Percentiles rank a stretch among this genome's conserved stretches.
phyloP scores from a whole-genome alignment of 1,140 invertebrate species.

The Artemia franciscana region DNA sequence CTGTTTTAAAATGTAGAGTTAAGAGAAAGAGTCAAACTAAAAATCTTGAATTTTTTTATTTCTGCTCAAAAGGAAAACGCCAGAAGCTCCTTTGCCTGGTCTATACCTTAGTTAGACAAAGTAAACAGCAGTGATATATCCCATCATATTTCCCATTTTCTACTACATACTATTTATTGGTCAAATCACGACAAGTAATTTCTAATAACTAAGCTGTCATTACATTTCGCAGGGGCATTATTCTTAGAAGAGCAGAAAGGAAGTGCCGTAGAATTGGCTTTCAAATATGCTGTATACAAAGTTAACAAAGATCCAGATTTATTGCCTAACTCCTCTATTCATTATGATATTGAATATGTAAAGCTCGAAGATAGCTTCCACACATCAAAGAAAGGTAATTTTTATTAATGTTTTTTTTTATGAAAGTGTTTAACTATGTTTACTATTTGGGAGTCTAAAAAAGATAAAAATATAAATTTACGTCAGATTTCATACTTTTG shows the following conservation, averaged over 20 bases:
- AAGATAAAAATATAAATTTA: too few relatives aligned
- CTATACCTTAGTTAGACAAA: neutral
- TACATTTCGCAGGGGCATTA: slow-evolving; percentile 27
- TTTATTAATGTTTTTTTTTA: too few relatives aligned
- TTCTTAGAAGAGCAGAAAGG: slow-evolving; percentile 37
- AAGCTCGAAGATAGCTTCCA: slow-evolving; percentile 38
- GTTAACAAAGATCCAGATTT: slow-evolving; percentile 36
- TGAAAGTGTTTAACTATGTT: too few relatives aligned
- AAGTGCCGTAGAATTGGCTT: slow-evolving; percentile 34
- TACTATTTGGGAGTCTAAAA: too few relatives aligned
- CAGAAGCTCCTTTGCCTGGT: neutral
- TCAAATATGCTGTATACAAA: slow-evolving; percentile 38
- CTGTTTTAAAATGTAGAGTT: too few relatives aligned
- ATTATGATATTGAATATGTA: slow-evolving; percentile 38
- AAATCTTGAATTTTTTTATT: too few relatives aligned
- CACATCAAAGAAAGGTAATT: slow-evolving; percentile 35
- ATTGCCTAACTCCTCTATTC: slow-evolving; percentile 34
- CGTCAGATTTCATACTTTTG: too few relatives aligned
- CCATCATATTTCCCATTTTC: neutral
- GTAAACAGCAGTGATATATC: neutral
- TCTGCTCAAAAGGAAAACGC: neutral
- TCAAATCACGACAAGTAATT: neutral
- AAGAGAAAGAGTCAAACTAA: too few relatives aligned
- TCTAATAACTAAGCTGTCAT: too few relatives aligned
- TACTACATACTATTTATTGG: neutral